Evolutionary conservation across 2,113 vertebrate species (phyloP), one percentile per base, ranked within the genome.

Genomic region (Panurus biarmicus): DNA sequence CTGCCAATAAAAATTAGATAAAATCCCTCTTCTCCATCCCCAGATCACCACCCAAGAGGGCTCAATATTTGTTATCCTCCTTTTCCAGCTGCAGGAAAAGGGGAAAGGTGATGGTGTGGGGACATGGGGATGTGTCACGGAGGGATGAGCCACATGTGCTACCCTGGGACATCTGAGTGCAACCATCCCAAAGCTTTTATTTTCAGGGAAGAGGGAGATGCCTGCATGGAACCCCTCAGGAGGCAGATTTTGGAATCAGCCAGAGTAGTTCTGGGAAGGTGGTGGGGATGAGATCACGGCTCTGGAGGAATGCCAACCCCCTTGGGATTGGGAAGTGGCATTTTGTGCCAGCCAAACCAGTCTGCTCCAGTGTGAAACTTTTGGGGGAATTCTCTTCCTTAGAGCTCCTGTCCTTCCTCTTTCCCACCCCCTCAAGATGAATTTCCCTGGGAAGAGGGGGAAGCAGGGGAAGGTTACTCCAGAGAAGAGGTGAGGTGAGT

Each of bases 111-210:
- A 5, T 9, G 58, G n/a, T 3, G 5, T 5, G 14, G 23, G 40
- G 23, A 70, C 17, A 11, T 2, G 3, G 19, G 23, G 19, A 33
- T 16, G 17, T 0, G 1, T 0, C 2, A 0, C 31, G 28, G 33
- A n/a, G 8, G 48, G 13, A 23, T 12, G 36, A 11, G 8, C 58
- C 14, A 7, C 35, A 7, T 2, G 14, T 14, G 22, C 5, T 61
- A 36, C 14, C 15, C 16, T 0, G 1, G 17, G 9, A 29, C 36
- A 9, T 76, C 69, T 5, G 6, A 7, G 16, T 53, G 29, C 13
- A 29, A 12, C 8, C 21, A 70, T 33, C 36, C 36, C 10, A 0
- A 60, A 81, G 7, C 2, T 12, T 73, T 48, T 24, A 12, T 65
- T 76, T 83, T 69, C 67, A 42, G 69, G 58, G 42, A 75, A 61